A percentile compares a stretch with the other conserved stretches of the same genome.
Conservation (phyloP, 2,113 vertebrate species). For the Pelvicachromis taeniatus region DNA sequence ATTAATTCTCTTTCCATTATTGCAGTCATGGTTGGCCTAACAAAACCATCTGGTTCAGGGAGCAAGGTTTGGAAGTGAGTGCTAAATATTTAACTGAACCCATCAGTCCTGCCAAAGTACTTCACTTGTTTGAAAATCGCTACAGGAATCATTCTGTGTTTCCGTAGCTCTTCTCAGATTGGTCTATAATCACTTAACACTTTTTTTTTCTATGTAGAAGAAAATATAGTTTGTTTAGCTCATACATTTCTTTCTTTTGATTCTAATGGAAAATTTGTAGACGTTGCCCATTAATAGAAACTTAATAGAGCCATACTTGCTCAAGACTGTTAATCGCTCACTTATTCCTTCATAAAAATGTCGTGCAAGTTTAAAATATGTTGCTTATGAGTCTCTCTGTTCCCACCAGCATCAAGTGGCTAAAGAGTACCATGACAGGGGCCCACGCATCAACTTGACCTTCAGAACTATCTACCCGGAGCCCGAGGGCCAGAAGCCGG, state of each 20-base stretch:
- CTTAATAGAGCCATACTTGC: background rate
- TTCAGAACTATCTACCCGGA: slow-evolving; percentile 85
- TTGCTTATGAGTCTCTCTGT: background rate
- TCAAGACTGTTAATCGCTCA: background rate
- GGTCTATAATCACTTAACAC: background rate
- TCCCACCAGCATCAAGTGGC: slow-evolving; percentile 85
- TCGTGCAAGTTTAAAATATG: background rate
- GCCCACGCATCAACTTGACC: slow-evolving; percentile 88
- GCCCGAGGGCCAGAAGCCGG: slow-evolving; percentile 25
- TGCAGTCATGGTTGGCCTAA: background rate
- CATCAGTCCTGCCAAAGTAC: background rate
- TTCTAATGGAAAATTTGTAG: background rate
- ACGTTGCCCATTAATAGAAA: background rate
- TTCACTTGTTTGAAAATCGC: slow-evolving; percentile 10
- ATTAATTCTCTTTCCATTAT: slow-evolving; percentile 21
- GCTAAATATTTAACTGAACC: slow-evolving; percentile 35
- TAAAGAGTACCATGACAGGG: slow-evolving; percentile 91
- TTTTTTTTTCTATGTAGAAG: background rate
- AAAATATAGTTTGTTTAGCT: background rate
- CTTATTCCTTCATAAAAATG: background rate
- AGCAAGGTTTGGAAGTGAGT: background rate
- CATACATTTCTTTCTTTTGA: background rate
- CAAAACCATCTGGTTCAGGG: slow-evolving; percentile 1
- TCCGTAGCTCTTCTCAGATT: background rate
- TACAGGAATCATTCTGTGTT: background rate